Evolutionary conservation across 2,113 vertebrate species (phyloP), one percentile per base, ranked within the genome.

Genomic region (Cervus canadensis): DNA sequence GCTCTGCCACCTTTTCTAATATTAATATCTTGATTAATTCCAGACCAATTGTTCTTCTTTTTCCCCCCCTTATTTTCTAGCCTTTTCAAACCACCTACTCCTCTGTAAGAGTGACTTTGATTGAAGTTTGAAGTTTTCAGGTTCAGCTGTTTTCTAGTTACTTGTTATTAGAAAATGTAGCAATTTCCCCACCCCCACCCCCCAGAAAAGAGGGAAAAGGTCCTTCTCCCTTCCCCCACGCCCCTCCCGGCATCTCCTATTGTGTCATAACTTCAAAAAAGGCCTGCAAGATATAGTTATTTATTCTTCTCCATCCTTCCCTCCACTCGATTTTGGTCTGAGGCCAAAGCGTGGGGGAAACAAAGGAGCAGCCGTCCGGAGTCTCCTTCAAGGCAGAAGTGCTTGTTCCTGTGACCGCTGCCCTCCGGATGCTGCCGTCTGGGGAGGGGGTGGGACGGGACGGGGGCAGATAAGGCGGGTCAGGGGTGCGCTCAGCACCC

Each of bases 101-200:
- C 76, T 93, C 81, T 86, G 14, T 15, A 48, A 95, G 88, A 95
- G 59, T 95, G 97, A 95, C 93, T 97, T 98, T 98, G 98, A 98
- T 97, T 97, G 96, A 98, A 94, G 79, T 95, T 54, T 96, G 60
- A 94, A 87, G 97, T 98, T 98, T 96, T 86, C 97, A 95, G 96
- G 97, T 94, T 98, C 98, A 98, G 87, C 96, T 97, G 96, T 97
- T 98, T 98, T 94, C 93, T 95, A 60, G 85, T 98, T 95, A 89
- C 83, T 98, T 84, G 85, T 89, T 97, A 97, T 98, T 98, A 92
- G 95, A 97, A 97, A 97, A 95, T 95, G 87, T 84, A 95, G 94
- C 93, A 26, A 92, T 95, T 95, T 93, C 74, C 93, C 95, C n/a
- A 36, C n/a, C 67, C n/a, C 30, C 67, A 19, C 11, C n/a, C 10